Conservation (phyloP, 2,888 invertebrate genomes). For the Melanotus villosus region DNA sequence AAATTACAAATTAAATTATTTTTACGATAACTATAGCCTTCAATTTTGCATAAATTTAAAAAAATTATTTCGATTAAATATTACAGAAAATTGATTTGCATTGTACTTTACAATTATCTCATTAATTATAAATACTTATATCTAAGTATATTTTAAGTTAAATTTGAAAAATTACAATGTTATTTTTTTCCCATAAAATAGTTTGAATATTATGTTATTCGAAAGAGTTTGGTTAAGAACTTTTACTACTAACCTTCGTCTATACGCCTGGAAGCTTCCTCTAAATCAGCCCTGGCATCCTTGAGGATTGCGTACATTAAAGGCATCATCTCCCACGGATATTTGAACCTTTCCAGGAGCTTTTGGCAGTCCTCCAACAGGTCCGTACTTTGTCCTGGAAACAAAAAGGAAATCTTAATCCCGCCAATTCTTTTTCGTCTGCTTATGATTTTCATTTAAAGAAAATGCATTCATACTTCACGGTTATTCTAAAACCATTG, state of each 20-base stretch:
- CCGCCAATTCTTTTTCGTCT: not conserved
- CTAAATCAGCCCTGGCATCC: constrained; percentile 80
- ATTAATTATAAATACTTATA: too few species aligned
- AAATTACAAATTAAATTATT: too few species aligned
- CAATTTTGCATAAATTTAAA: too few species aligned
- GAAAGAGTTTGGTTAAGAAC: too few species aligned
- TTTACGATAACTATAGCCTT: too few species aligned
- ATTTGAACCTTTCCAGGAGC: constrained; percentile 81
- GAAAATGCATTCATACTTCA: too few species aligned
- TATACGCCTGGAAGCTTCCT: constrained; percentile 82
- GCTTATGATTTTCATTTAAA: too few species aligned
- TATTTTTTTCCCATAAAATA: too few species aligned
- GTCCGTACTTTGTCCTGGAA: constrained; percentile 68
- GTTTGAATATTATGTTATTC: too few species aligned
- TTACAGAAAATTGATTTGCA: constrained; percentile 8
- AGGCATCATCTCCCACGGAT: constrained; percentile 87
- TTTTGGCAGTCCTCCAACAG: constrained; percentile 82
- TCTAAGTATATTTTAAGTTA: too few species aligned
- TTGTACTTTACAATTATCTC: constrained; percentile 24
- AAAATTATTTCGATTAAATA: not conserved
- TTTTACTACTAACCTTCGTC: constrained; percentile 79
- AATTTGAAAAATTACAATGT: not conserved
- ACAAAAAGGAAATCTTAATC: not conserved
- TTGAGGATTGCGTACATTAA: constrained; percentile 85
- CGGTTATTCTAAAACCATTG: too few species aligned